Base-by-base conservation (phyloP, 1,140 invertebrate species). In the Plutomurus gul region DNA sequence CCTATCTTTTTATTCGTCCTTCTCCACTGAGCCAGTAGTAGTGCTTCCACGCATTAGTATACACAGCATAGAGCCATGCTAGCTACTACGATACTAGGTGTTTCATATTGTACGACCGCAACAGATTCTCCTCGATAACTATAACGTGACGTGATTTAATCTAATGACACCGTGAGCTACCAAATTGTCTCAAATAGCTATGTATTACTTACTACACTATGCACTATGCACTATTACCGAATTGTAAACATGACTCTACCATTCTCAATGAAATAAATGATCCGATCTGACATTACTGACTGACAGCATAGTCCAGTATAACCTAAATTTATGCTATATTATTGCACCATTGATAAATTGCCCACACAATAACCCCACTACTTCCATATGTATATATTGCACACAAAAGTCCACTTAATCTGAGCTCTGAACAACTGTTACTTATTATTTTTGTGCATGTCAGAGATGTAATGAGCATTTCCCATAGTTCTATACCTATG, bases 101-200 rank as follows among this genome's bases (percentile, higher is more conserved):
- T 65, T 65, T 65, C 36, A 30, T 65, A 33, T 65, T 65, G 30
- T 36, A 18, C 25, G 27, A 65, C 56, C 56, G 56, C 56, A 65
- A 33, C 56, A 65, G 56, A 65, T 65, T 65, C 56, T 33, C 56
- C 20, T 16, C 13, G 56, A 65, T 65, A 65, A 33, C 56, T 65
- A 16, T 65, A 65, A 65, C 56, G 56, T 65, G 56, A 65, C 56
- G 56, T 65, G 27, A 65, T 65, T 30, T 65, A 65, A 65, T 65
- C 25, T 65, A 65, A 65, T 65, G 56, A 65, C 56, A 65, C 56
- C 56, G 56, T 65, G 56, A 65, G 56, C 56, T 65, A 65, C 56
- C 56, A 65, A 65, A 65, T 65, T 65, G 56, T 65, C 56, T 30
- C 56, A 65, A 65, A 65, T 65, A 43, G 39, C 11, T 43, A n/a